Conservation (phyloP, 2,888 invertebrate species). For the Ctenicera cuprea region DNA sequence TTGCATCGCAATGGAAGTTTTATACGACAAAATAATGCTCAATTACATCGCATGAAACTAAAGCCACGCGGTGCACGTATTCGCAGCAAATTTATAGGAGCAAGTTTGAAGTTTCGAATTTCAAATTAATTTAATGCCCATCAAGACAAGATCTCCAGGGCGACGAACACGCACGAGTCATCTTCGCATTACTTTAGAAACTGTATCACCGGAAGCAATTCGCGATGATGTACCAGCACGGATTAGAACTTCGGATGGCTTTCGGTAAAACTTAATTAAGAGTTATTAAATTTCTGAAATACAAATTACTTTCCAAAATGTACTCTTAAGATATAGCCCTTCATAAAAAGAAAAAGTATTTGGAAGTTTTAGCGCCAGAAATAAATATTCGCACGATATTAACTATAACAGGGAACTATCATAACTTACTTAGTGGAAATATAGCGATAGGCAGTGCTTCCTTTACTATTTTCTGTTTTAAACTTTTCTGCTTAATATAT, state of each 20-base stretch:
- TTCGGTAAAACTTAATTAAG: background rate
- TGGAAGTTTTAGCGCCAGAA: too few relatives aligned
- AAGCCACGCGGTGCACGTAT: background rate
- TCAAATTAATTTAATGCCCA: constrained; percentile 19
- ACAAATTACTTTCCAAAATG: background rate
- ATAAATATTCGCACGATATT: too few relatives aligned
- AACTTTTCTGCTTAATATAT: too few relatives aligned
- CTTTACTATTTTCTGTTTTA: too few relatives aligned
- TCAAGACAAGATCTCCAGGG: constrained; percentile 10
- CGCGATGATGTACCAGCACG: constrained; percentile 9
- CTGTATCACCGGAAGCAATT: constrained; percentile 6
- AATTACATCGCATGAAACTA: background rate
- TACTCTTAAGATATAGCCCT: too few relatives aligned
- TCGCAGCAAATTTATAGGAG: background rate
- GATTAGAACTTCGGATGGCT: background rate
- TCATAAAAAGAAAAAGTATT: too few relatives aligned
- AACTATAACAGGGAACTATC: too few relatives aligned
- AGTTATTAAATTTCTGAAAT: constrained; percentile 8
- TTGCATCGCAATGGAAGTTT: too few relatives aligned
- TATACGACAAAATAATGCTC: background rate
- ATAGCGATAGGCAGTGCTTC: too few relatives aligned
- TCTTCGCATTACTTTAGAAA: constrained; percentile 10
- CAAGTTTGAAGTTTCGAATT: constrained; percentile 20
- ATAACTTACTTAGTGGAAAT: too few relatives aligned
- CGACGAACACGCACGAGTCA: constrained; percentile 10